Conservation (phyloP, 2,888 invertebrate genomes). For the Bembecia ichneumoniformis region DNA sequence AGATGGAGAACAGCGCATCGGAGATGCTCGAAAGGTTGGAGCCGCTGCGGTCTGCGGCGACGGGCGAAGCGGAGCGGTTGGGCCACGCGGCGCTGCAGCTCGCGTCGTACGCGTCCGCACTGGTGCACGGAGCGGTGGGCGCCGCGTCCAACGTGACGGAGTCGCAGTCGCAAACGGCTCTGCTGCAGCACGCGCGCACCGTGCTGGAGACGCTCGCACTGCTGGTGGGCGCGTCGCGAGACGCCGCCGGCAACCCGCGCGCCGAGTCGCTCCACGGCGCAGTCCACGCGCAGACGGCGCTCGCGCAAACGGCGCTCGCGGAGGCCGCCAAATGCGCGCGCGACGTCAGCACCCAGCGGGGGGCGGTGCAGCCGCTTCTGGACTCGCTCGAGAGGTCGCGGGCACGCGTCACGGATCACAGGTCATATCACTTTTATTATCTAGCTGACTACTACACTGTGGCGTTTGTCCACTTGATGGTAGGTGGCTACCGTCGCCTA, state of each 20-base stretch:
- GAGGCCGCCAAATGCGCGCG: constrained; percentile 87
- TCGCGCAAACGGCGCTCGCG: constrained; percentile 83
- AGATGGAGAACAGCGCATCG: constrained; percentile 83
- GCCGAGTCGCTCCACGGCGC: constrained; percentile 85
- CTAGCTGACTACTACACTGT: no score
- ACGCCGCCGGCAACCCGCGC: constrained; percentile 93
- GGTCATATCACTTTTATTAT: constrained; percentile 35
- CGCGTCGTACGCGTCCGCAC: constrained; percentile 86
- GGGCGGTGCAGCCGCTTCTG: constrained; percentile 90
- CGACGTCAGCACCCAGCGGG: constrained; percentile 87
- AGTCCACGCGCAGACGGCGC: constrained; percentile 85
- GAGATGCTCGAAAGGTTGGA: constrained; percentile 90
- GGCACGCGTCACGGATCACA: constrained; percentile 82
- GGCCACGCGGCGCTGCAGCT: constrained; percentile 88
- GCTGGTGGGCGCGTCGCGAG: constrained; percentile 86
- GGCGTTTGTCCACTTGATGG: no score
- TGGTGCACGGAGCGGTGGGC: constrained; percentile 88
- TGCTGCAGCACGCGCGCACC: constrained; percentile 94
- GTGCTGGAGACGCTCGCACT: constrained; percentile 94
- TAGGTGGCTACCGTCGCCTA: no score
- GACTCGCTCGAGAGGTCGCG: constrained; percentile 94
- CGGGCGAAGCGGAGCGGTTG: constrained; percentile 91
- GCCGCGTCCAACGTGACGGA: constrained; percentile 91
- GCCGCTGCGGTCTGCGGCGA: constrained; percentile 87
- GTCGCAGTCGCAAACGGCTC: constrained; percentile 86